Evolutionary conservation across 2,113 vertebrate species (phyloP).

Genomic region (Calidris pugnax): DNA sequence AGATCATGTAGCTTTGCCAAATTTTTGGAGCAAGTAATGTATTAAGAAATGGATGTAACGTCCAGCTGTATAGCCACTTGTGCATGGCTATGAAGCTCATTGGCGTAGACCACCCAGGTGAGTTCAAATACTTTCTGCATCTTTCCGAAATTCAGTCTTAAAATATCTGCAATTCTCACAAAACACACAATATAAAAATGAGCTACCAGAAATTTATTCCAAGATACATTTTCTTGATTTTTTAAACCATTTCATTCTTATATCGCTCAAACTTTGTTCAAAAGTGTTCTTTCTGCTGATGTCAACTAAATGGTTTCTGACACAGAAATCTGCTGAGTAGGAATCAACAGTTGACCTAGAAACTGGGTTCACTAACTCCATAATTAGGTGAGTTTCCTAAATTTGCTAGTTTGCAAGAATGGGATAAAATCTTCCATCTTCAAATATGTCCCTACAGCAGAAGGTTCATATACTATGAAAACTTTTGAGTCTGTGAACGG

Average conservation of each 20-base stretch:
- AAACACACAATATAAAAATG: rapidly evolving
- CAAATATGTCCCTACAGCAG: background rate
- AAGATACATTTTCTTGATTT: background rate
- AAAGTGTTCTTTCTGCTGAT: background rate
- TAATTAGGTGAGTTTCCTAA: background rate
- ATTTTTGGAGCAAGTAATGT: background rate
- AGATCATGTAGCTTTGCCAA: background rate
- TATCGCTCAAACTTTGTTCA: rapidly evolving
- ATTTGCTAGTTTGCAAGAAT: background rate
- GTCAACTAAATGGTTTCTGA: background rate
- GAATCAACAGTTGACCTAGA: background rate
- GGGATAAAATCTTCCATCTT: background rate
- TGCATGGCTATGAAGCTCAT: rapidly evolving
- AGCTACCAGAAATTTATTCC: background rate
- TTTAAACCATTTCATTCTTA: background rate
- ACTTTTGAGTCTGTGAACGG: background rate
- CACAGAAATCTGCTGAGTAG: background rate
- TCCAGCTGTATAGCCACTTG: background rate
- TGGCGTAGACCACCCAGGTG: rapidly evolving
- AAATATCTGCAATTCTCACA: background rate
- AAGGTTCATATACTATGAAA: background rate
- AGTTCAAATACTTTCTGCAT: background rate
- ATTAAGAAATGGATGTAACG: background rate
- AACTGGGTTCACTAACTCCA: background rate
- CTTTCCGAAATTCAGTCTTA: background rate